Conservation (phyloP, 2,113 vertebrate genomes). For the Lophotis ruficrista region DNA sequence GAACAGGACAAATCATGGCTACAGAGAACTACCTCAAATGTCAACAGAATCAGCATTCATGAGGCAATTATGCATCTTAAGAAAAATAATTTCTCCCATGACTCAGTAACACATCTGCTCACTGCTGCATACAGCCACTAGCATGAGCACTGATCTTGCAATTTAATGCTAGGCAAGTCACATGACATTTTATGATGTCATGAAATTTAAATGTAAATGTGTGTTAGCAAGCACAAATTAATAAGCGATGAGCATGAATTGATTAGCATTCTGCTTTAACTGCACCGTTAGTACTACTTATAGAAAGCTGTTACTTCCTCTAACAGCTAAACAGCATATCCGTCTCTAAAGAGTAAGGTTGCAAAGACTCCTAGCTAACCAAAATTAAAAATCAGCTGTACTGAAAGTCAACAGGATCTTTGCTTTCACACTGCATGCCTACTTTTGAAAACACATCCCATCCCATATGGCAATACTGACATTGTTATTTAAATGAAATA, state of each 20-base stretch:
- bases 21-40: neutral
- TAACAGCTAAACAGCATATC: neutral
- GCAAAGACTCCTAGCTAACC: neutral
- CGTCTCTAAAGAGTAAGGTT: neutral
- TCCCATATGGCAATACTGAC: neutral
- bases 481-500: neutral
- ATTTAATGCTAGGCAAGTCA: neutral
- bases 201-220: neutral
- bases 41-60: neutral
- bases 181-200: neutral
- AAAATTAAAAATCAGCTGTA: neutral
- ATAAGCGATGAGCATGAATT: neutral
- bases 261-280: neutral
- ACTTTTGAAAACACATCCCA: neutral
- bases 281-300: neutral
- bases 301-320: neutral
- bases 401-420: neutral
- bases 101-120: neutral
- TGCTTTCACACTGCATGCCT: neutral
- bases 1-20: neutral
- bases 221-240: neutral
- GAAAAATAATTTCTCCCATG: neutral
- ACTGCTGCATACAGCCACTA: neutral
- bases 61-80: neutral
- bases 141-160: neutral